phyloP scores from a whole-genome alignment of 2,888 invertebrate genomes.

The Heliconius ismenius region DNA sequence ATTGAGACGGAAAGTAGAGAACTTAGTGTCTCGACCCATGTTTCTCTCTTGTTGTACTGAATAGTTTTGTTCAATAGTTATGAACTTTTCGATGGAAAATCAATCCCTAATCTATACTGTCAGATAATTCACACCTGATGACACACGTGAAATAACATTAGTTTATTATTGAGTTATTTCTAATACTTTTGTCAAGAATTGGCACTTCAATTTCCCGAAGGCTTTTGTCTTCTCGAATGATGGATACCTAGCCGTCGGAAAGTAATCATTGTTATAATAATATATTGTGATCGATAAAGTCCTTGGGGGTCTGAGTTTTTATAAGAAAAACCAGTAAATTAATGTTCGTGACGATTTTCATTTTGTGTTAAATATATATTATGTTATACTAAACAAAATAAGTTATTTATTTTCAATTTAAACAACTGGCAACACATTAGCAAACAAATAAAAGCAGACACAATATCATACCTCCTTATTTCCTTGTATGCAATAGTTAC shows the following conservation, averaged over 20 bases:
- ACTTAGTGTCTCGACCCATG: not conserved
- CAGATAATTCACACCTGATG: not conserved
- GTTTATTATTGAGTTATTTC: not conserved
- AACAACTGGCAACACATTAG: not conserved
- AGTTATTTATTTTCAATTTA: not conserved
- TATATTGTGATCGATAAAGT: not conserved
- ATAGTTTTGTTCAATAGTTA: not conserved
- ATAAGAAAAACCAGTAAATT: not conserved
- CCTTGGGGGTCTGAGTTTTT: not conserved
- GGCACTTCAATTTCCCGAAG: not conserved
- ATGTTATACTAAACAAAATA: too few species aligned
- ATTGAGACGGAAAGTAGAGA: not conserved
- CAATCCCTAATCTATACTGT: not conserved
- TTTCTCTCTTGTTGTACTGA: not conserved
- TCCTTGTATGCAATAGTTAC: constrained; percentile 19
- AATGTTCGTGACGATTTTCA: not conserved
- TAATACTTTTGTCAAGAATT: constrained; percentile 1
- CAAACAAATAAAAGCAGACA: constrained; percentile 13
- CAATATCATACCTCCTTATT: constrained; percentile 19
- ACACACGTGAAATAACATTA: not conserved
- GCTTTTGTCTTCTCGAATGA: not conserved
- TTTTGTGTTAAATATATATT: too few species aligned
- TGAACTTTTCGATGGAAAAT: not conserved
- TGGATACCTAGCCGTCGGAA: not conserved
- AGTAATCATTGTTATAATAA: not conserved